Conservation (phyloP, 2,797 vertebrate genomes). For the Myripristis jacobus region DNA sequence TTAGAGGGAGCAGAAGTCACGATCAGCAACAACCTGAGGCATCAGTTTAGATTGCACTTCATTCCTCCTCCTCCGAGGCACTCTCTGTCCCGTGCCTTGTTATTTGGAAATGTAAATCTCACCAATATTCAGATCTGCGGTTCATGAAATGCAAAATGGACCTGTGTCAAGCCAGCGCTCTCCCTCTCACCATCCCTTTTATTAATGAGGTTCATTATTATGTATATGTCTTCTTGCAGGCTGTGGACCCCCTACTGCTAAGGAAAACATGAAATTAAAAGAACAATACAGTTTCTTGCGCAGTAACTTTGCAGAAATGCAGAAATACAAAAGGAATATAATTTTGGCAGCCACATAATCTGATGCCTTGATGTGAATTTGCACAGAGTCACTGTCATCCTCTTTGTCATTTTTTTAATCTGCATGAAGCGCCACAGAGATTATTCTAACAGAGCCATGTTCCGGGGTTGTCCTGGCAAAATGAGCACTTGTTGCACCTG, state of each 20-base stretch:
- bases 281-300: too few relatives aligned
- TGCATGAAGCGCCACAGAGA: background rate
- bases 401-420: conserved; percentile 5
- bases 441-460: background rate
- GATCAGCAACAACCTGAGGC: background rate
- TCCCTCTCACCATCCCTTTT: too few relatives aligned
- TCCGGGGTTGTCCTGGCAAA: conserved; percentile 24
- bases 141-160: background rate
- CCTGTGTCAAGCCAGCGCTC: too few relatives aligned
- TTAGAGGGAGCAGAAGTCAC: background rate
- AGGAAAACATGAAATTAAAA: too few relatives aligned
- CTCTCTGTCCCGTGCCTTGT: background rate
- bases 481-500: background rate
- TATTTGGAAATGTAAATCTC: conserved; percentile 12
- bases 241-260: too few relatives aligned
- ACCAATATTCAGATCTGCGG: conserved; percentile 1
- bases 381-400: background rate
- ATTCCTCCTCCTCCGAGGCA: background rate
- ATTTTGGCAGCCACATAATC: too few relatives aligned
- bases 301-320: too few relatives aligned
- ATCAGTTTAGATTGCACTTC: conserved; percentile 24
- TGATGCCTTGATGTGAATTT: too few relatives aligned
- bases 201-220: too few relatives aligned
- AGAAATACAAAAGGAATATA: too few relatives aligned
- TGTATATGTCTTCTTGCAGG: too few relatives aligned